Evolutionary conservation across 1,140 invertebrate genomes (phyloP).

Genomic region (Pseudomyrmex gracilis): DNA sequence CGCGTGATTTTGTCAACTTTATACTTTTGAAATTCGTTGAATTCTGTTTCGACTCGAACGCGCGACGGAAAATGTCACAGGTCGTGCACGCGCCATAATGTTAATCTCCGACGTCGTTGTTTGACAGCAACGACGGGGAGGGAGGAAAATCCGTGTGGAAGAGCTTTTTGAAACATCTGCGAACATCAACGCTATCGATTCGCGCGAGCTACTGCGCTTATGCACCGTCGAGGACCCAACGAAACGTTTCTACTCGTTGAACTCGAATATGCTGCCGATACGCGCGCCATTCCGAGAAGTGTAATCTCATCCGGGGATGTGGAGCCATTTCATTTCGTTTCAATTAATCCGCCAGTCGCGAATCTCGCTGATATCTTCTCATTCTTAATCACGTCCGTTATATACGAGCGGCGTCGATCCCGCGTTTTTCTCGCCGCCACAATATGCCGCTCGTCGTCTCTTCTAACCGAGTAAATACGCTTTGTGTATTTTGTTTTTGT

Average conservation of each 20-base stretch:
- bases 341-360: conserved; percentile 53
- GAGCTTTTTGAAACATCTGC: conserved; percentile 40
- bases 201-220: conserved; percentile 6
- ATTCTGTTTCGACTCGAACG: conserved; percentile 3
- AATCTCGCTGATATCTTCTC: conserved; percentile 38
- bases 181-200: conserved; percentile 48
- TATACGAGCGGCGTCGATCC: conserved; percentile 1
- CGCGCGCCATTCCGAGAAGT: conserved; percentile 30
- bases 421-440: background rate
- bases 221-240: conserved; percentile 29
- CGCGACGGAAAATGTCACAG: conserved; percentile 1
- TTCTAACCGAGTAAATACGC: no score
- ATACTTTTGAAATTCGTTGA: no score
- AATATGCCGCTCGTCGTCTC: conserved; percentile 34
- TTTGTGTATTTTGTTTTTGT: no score
- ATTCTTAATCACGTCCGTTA: conserved; percentile 55
- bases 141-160: conserved; percentile 19
- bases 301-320: conserved; percentile 53
- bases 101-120: conserved; percentile 27
- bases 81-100: background rate
- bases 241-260: conserved; percentile 29
- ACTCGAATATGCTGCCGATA: conserved; percentile 44
- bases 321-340: conserved; percentile 56
- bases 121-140: conserved; percentile 1
- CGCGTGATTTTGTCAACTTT: background rate